Evolutionary conservation across 2,888 invertebrate genomes (phyloP).

Genomic region (Meandrusa payeni): DNA sequence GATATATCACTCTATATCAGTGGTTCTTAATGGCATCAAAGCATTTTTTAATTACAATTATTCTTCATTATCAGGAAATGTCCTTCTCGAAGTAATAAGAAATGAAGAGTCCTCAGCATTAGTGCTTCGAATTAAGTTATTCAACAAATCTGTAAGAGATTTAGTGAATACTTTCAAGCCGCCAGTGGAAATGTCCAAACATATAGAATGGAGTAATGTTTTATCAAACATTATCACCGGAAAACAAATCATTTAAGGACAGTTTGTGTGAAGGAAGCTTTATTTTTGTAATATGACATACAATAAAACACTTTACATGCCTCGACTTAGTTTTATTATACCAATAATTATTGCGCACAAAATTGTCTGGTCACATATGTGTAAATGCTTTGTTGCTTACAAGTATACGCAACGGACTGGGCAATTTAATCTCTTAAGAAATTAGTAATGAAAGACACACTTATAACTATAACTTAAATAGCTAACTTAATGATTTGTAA

Average conservation of each 20-base stretch:
- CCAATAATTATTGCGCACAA: constrained; percentile 64
- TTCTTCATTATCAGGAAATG: constrained; percentile 56
- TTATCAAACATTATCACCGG: constrained; percentile 66
- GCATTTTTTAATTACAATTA: too few relatives aligned
- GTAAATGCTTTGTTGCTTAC: constrained; percentile 63
- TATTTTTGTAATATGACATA: too few relatives aligned
- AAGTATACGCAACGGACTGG: constrained; percentile 51
- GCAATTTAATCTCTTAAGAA: constrained; percentile 38
- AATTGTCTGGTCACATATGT: constrained; percentile 64
- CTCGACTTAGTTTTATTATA: constrained; percentile 64
- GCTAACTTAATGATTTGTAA: constrained; percentile 23
- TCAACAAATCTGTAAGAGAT: constrained; percentile 55
- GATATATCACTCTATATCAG: too few relatives aligned
- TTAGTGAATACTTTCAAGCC: constrained; percentile 58
- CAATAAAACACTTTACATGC: constrained; percentile 40
- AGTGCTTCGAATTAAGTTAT: constrained; percentile 54
- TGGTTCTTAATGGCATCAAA: too few relatives aligned
- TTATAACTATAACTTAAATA: constrained; percentile 28
- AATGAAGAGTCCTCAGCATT: constrained; percentile 42
- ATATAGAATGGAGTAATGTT: constrained; percentile 60
- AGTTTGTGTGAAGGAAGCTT: too few relatives aligned
- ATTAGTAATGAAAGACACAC: constrained; percentile 29
- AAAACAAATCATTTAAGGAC: constrained; percentile 63
- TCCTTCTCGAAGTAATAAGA: constrained; percentile 51
- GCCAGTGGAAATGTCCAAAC: constrained; percentile 55